Evolutionary conservation across 2,888 invertebrate species (phyloP).

Genomic region (Leptinotarsa haldemani): DNA sequence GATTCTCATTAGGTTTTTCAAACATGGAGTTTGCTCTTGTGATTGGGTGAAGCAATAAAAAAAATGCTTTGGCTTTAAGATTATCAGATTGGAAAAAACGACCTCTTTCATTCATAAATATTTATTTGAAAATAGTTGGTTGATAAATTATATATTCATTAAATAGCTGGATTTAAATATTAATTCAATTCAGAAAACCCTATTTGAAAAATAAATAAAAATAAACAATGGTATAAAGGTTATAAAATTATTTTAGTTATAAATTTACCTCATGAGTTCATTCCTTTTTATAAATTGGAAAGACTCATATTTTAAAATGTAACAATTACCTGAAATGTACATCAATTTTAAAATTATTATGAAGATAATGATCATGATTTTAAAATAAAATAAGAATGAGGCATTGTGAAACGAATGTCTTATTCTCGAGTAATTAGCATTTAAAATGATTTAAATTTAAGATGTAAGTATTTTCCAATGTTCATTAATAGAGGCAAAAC

Average conservation of each 20-base stretch:
- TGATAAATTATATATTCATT: too few species aligned
- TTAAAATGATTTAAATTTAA: neutral
- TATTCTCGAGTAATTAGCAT: neutral
- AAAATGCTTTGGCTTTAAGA: too few species aligned
- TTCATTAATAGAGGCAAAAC: too few species aligned
- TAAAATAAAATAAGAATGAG: neutral
- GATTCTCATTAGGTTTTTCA: too few species aligned
- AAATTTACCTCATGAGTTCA: neutral
- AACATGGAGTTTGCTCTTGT: too few species aligned
- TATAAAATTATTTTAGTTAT: neutral
- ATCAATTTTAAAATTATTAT: neutral
- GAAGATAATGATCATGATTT: too few species aligned
- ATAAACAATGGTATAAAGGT: neutral
- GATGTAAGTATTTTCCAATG: neutral
- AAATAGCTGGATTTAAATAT: too few species aligned
- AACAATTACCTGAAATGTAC: neutral
- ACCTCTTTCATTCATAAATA: too few species aligned
- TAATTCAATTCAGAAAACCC: too few species aligned
- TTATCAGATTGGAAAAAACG: too few species aligned
- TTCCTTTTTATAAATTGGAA: neutral
- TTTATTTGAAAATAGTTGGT: too few species aligned
- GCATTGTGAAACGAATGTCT: neutral
- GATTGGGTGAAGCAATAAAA: too few species aligned
- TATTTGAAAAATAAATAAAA: neutral
- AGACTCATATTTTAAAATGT: neutral